Conservation (phyloP, 2,113 vertebrate species). For the Mus pahari region DNA sequence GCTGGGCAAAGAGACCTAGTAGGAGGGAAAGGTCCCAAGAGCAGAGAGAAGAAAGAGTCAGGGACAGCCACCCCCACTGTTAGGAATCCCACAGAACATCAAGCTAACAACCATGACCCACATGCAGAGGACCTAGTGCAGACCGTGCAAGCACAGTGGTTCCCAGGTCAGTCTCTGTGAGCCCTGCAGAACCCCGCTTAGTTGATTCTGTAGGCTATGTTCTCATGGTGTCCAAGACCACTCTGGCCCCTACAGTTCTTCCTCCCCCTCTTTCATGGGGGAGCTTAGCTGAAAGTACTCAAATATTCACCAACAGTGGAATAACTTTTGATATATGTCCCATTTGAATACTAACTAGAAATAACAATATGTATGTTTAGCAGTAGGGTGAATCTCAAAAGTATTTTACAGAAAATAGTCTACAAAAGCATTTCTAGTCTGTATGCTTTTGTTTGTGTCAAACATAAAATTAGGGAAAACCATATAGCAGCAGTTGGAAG, state of each 20-base stretch:
- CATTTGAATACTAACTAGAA: neutral
- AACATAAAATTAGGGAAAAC: neutral
- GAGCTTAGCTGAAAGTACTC: neutral
- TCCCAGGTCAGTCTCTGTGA: neutral
- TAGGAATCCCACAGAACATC: neutral
- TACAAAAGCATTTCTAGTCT: neutral
- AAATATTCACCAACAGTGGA: neutral
- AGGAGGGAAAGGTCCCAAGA: neutral
- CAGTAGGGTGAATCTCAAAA: neutral
- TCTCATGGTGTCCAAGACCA: neutral
- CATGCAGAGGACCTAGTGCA: neutral
- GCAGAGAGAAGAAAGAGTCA: neutral
- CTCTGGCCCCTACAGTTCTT: neutral
- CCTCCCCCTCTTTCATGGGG: neutral
- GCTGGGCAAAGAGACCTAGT: neutral
- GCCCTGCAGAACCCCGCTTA: neutral
- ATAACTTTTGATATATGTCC: neutral
- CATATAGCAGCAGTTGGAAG: neutral
- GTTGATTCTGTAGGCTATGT: neutral
- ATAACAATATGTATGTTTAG: neutral
- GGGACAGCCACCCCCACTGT: neutral
- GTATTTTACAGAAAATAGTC: constrained; percentile 21
- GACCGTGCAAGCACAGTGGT: neutral
- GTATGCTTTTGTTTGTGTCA: neutral
- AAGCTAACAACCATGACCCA: neutral